These are phyloP conservation scores for Zaprionus lineosus DNA, from an alignment of 2,888 invertebrate genomes.

Conservation along the genomic window DNA sequence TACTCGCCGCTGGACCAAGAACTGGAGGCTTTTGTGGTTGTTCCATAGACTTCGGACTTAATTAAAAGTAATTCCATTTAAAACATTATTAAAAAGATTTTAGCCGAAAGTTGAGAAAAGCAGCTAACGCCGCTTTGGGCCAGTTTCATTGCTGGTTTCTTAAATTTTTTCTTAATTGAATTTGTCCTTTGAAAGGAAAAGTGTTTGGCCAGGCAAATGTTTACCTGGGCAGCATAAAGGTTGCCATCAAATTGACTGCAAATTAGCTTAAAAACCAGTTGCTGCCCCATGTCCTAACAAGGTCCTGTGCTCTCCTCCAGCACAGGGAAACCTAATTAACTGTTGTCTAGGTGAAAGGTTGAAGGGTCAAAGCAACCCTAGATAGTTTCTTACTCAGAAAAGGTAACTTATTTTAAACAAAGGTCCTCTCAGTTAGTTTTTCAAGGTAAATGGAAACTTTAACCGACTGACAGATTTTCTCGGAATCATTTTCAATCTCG, in stretches of 20 bases:
- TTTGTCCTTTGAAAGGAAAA: slow-evolving; percentile 40
- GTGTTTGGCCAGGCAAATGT: slow-evolving; percentile 60
- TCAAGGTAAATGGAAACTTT: too few relatives aligned
- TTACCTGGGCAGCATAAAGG: slow-evolving; percentile 31
- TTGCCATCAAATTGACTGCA: slow-evolving; percentile 42
- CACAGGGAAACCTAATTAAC: slow-evolving; percentile 19
- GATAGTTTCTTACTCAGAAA: too few relatives aligned
- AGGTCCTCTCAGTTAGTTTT: too few relatives aligned
- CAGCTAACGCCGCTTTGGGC: slow-evolving; percentile 18
- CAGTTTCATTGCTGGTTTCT: slow-evolving; percentile 42
- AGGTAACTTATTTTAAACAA: too few relatives aligned
- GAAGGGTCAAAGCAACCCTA: too few relatives aligned
- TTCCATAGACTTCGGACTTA: slow-evolving; percentile 58
- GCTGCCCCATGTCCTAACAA: too few relatives aligned
- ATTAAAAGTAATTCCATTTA: slow-evolving; percentile 73
- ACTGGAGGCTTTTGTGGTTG: slow-evolving; percentile 59
- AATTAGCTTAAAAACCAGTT: slow-evolving; percentile 23
- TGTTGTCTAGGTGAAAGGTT: background rate
- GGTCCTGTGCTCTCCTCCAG: background rate
- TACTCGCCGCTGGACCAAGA: slow-evolving; percentile 24
- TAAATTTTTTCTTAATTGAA: slow-evolving; percentile 53
- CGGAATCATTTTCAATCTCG: too few relatives aligned
- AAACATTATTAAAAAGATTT: slow-evolving; percentile 63
- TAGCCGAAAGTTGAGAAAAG: slow-evolving; percentile 35
- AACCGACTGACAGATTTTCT: too few relatives aligned